phyloP scores from a whole-genome alignment of 2,113 vertebrate genomes.

The Microtus oregoni region DNA sequence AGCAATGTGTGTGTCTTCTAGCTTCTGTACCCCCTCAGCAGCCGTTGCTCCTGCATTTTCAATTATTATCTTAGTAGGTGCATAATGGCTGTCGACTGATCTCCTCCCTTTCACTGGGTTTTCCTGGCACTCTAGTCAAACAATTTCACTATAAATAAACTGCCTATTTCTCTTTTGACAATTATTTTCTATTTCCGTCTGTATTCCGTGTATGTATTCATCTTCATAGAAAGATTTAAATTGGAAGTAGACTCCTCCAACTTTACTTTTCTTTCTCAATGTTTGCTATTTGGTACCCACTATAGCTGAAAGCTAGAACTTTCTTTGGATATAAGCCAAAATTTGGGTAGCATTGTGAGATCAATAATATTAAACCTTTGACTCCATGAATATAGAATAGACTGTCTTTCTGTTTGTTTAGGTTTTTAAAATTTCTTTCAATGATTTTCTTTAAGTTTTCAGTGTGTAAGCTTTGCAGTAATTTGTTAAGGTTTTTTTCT shows the following conservation, averaged over 20 bases:
- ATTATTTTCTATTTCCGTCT: background rate
- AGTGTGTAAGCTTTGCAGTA: background rate
- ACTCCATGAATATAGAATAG: background rate
- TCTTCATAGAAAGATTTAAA: background rate
- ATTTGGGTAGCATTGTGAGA: background rate
- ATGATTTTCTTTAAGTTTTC: background rate
- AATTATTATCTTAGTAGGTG: background rate
- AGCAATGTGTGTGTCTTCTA: background rate
- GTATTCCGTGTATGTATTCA: background rate
- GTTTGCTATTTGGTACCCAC: background rate
- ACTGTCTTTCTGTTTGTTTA: background rate
- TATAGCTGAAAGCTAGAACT: background rate
- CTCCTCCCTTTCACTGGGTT: background rate
- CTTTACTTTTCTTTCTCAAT: background rate
- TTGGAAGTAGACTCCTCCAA: background rate
- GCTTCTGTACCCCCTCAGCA: background rate
- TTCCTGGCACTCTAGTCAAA: background rate
- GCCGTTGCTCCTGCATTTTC: background rate
- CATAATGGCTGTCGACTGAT: background rate
- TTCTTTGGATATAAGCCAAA: background rate
- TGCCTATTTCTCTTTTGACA: background rate
- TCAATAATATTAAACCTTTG: background rate
- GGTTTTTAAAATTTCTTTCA: conserved; percentile 16
- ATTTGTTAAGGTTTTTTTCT: background rate
- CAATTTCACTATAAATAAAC: background rate